Base-by-base conservation (phyloP, 2,113 vertebrate species). In the Microtus richardsoni region DNA sequence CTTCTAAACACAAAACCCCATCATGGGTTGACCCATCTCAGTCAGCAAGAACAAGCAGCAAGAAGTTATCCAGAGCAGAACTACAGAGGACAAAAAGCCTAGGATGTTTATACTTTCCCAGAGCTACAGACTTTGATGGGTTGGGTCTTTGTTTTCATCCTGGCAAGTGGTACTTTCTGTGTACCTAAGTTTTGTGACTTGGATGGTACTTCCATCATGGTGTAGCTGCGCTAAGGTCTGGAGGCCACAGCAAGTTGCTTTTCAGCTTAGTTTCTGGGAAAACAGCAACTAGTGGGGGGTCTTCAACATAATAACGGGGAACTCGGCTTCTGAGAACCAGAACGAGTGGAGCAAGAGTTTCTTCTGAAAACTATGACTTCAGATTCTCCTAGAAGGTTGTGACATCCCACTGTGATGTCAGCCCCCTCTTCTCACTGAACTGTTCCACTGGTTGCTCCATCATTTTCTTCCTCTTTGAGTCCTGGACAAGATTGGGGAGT, bases 341-440 rank as follows among this genome's bases (percentile, higher is more conserved):
- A 47, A 4, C n/a, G 8, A 39, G 22, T 3, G 21, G 6, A 5
- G 66, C 8, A 14, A 44, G 28, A 77, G 77, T 0, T 14, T 22
- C 39, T 16, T 36, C 68, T 80, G 54, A 33, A 66, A 88, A 83
- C 74, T 3, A 28, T 49, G 62, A 28, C 12, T 24, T 19, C 2
- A 36, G 14, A 4, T 14, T 33, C 78, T 60, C 13, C 7, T 1
- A 8, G 22, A 3, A 22, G 58, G 26, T 30, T 30, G 5, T 24
- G 2, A 36, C 36, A 7, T 73, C 52, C 52, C 21, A 16, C 3
- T 16, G 47, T n/a, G 41, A 26, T 1, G 0, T 4, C 21, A 1
- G 30, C 26, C 26, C 26, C 41, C 28, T 4, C 7, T 3, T 26
- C 44, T 39, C 26, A 17, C 1, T 0, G 33, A 41, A 13, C 1